phyloP scores from a whole-genome alignment of 2,888 invertebrate genomes.

The Seira musarum region DNA sequence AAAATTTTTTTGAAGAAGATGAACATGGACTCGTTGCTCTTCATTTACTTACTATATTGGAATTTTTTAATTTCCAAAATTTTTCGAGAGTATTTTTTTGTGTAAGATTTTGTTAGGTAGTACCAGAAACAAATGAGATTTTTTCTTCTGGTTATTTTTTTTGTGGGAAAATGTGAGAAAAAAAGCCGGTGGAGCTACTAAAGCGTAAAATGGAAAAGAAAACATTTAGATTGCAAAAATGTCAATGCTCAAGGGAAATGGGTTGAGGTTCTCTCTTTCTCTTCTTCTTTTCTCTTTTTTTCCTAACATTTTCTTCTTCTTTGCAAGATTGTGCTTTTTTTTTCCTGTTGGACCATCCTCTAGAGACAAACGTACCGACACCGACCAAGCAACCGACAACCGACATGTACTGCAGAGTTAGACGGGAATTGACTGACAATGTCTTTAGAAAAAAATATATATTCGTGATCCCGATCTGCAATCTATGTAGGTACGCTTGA shows the following conservation, averaged over 20 bases:
- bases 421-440: conserved; percentile 47
- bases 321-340: conserved; percentile 20
- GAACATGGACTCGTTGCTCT: too few relatives aligned
- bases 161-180: conserved; percentile 19
- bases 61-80: too few relatives aligned
- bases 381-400: conserved; percentile 1
- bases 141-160: too few relatives aligned
- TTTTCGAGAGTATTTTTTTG: too few relatives aligned
- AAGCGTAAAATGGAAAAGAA: conserved; percentile 60
- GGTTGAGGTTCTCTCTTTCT: conserved; percentile 53
- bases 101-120: too few relatives aligned
- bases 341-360: too few relatives aligned
- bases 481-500: neutral
- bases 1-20: too few relatives aligned
- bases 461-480: too few relatives aligned
- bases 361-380: too few relatives aligned
- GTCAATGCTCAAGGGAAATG: conserved; percentile 60
- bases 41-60: too few relatives aligned
- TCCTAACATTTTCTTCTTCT: conserved; percentile 40
- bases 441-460: neutral
- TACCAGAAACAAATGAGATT: too few relatives aligned
- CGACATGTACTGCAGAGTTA: conserved; percentile 34
- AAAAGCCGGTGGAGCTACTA: conserved; percentile 52
- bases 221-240: conserved; percentile 61
- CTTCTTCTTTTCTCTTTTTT: conserved; percentile 35